Evolutionary conservation across 1,140 invertebrate genomes (phyloP).

Genomic region (Gonioctena quinquepunctata): DNA sequence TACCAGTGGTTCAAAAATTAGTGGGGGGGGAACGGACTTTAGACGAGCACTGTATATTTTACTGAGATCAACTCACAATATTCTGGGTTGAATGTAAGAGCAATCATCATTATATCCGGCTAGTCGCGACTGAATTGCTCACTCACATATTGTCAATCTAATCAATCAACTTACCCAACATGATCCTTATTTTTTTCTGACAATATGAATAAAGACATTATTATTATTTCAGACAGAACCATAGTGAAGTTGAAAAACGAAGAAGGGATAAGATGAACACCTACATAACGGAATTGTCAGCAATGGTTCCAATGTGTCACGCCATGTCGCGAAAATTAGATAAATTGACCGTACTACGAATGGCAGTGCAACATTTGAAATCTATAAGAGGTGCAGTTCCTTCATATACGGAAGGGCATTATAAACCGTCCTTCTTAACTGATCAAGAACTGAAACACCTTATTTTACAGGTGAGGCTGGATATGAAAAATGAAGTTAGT

Average conservation of each 20-base stretch:
- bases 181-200: too few relatives aligned
- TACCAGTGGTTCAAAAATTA: too few relatives aligned
- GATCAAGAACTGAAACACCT: slow-evolving; percentile 86
- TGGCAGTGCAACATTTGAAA: slow-evolving; percentile 93
- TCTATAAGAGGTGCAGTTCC: slow-evolving; percentile 76
- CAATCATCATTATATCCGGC: too few relatives aligned
- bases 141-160: too few relatives aligned
- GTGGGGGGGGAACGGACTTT: too few relatives aligned
- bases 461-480: slow-evolving; percentile 67
- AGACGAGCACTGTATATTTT: too few relatives aligned
- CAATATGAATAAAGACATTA: too few relatives aligned
- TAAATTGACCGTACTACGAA: slow-evolving; percentile 89
- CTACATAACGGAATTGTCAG: slow-evolving; percentile 88
- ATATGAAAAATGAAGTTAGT: too few relatives aligned
- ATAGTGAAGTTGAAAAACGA: slow-evolving; percentile 95
- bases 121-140: too few relatives aligned
- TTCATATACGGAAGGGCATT: slow-evolving; percentile 80
- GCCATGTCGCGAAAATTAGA: slow-evolving; percentile 91
- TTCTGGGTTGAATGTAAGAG: too few relatives aligned
- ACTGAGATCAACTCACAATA: too few relatives aligned
- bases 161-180: too few relatives aligned
- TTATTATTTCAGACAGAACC: slow-evolving; percentile 70
- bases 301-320: slow-evolving; percentile 92
- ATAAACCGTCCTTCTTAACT: slow-evolving; percentile 85
- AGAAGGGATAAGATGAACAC: slow-evolving; percentile 96